phyloP scores from a whole-genome alignment of 2,888 invertebrate species.

The Perizoma affinitatum region DNA sequence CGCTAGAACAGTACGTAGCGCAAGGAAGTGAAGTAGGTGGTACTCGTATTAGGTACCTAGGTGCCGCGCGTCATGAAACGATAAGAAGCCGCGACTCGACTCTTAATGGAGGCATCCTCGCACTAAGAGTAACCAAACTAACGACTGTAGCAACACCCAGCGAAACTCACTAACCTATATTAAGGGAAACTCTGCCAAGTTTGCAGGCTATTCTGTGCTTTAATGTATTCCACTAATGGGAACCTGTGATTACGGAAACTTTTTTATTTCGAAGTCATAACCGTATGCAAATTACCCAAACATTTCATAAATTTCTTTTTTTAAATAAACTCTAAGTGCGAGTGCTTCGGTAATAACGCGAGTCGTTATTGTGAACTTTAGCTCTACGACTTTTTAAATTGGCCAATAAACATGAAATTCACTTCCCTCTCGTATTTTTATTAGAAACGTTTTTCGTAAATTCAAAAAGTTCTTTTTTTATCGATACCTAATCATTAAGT shows the following conservation, averaged over 20 bases:
- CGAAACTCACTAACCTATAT: constrained; percentile 46
- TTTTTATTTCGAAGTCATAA: constrained; percentile 34
- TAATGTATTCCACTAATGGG: constrained; percentile 44
- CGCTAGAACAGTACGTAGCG: constrained; percentile 35
- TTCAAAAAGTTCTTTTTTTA: constrained; percentile 39
- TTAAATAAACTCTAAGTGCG: constrained; percentile 34
- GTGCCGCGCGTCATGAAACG: constrained; percentile 35
- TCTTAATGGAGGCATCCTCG: constrained; percentile 50
- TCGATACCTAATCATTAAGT: constrained; percentile 39
- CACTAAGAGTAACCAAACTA: constrained; percentile 56
- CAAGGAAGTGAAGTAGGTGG: constrained; percentile 14
- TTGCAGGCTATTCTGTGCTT: constrained; percentile 41
- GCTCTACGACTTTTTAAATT: constrained; percentile 51
- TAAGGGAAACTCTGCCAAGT: constrained; percentile 48
- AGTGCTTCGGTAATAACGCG: constrained; percentile 37
- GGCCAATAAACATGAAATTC: constrained; percentile 50
- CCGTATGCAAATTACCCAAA: constrained; percentile 27
- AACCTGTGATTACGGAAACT: constrained; percentile 41
- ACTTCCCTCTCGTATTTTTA: constrained; percentile 45
- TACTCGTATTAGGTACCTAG: constrained; percentile 8
- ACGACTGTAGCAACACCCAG: constrained; percentile 62
- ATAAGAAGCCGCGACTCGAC: constrained; percentile 46
- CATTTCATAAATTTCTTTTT: constrained; percentile 26
- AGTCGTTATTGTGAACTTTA: constrained; percentile 48
- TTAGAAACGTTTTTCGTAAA: constrained; percentile 40